These are phyloP conservation scores for Pseudoatta argentina DNA, from an alignment of 1,140 invertebrate species.

Conservation along the genomic window DNA sequence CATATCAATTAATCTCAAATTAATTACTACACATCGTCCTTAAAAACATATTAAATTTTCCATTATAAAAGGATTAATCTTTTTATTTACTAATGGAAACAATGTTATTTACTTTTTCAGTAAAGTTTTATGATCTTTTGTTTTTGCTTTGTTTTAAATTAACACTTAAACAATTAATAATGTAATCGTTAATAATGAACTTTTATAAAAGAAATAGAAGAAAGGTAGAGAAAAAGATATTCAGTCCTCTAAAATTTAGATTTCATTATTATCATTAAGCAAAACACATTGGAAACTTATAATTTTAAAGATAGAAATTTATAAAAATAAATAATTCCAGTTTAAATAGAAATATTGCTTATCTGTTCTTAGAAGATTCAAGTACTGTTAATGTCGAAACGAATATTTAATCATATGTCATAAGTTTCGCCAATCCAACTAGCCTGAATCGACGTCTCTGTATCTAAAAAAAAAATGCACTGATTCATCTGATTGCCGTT, in stretches of 20 bases:
- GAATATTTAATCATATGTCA: slow-evolving; percentile 13
- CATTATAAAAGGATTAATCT: slow-evolving; percentile 5
- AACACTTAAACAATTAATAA: background rate
- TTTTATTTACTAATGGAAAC: background rate
- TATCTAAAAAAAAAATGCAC: slow-evolving; percentile 33
- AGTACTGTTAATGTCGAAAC: background rate
- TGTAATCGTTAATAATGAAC: background rate
- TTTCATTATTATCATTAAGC: background rate
- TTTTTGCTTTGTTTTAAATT: slow-evolving; percentile 7
- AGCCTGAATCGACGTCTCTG: background rate
- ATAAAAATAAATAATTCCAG: background rate
- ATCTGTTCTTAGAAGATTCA: background rate
- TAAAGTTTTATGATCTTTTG: background rate
- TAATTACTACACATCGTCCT: slow-evolving; percentile 13
- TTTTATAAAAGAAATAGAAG: background rate
- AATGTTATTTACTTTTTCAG: background rate
- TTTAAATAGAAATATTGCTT: slow-evolving; percentile 4
- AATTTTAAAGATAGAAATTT: background rate
- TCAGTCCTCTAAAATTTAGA: no score
- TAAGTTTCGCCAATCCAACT: slow-evolving; percentile 6
- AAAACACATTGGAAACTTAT: background rate
- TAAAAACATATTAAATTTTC: slow-evolving; percentile 20
- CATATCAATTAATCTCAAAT: slow-evolving; percentile 18
- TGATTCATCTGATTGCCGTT: slow-evolving; percentile 46
- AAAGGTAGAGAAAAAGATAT: slow-evolving; percentile 1